Conservation (phyloP, 1,140 invertebrate genomes). For the Rhynchophorus ferrugineus region DNA sequence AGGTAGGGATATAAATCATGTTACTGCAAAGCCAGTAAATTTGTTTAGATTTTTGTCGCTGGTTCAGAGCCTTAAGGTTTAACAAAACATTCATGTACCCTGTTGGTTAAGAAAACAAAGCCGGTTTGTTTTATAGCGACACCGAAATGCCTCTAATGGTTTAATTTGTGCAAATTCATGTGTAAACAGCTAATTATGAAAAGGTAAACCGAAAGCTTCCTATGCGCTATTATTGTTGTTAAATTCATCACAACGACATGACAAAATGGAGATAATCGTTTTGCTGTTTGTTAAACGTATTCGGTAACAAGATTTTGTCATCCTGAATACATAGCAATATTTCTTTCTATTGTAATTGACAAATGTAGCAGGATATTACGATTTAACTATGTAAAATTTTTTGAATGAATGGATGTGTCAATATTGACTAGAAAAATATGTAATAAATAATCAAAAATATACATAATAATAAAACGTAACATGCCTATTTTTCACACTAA, state of each 20-base stretch:
- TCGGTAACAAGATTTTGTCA: too few relatives aligned
- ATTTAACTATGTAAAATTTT: too few relatives aligned
- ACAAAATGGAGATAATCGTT: background rate
- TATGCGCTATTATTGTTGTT: background rate
- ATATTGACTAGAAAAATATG: too few relatives aligned
- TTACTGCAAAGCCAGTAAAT: background rate
- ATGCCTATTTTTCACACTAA: too few relatives aligned
- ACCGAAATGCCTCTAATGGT: conserved; percentile 13
- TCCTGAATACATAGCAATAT: too few relatives aligned
- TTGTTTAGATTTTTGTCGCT: background rate
- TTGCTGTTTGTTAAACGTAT: too few relatives aligned
- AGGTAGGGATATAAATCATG: background rate
- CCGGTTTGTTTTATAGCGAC: conserved; percentile 6
- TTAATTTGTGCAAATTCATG: conserved; percentile 16
- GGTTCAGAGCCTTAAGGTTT: conserved; percentile 2
- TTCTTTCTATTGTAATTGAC: too few relatives aligned
- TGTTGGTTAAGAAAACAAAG: conserved; percentile 14
- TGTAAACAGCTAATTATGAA: conserved; percentile 13
- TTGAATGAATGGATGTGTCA: too few relatives aligned
- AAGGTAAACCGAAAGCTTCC: conserved; percentile 7
- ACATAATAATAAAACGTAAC: too few relatives aligned
- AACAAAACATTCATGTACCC: conserved; percentile 10
- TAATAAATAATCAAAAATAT: too few relatives aligned
- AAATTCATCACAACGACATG: background rate
- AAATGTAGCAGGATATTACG: too few relatives aligned